Evolutionary conservation across 2,888 invertebrate species (phyloP).

Genomic region (Pelosia muscerda): DNA sequence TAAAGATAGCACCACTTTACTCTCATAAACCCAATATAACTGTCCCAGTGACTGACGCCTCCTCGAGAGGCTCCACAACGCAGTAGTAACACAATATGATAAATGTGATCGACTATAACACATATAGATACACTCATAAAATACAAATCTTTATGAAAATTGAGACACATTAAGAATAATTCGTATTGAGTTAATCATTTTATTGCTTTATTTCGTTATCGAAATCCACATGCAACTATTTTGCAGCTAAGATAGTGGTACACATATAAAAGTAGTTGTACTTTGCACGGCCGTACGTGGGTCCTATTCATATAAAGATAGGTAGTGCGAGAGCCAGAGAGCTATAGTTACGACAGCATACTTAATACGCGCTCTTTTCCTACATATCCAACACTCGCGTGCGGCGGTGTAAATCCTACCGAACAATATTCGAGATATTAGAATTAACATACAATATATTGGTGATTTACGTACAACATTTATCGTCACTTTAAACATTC

Average conservation of each 20-base stretch:
- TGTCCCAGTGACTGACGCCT: constrained; percentile 69
- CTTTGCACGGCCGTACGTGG: constrained; percentile 9
- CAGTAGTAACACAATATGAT: constrained; percentile 42
- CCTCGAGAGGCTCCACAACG: constrained; percentile 33
- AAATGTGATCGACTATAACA: constrained; percentile 43
- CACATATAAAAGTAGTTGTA: constrained; percentile 24
- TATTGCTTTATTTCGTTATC: constrained; percentile 64
- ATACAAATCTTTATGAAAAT: constrained; percentile 39
- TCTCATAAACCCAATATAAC: constrained; percentile 64
- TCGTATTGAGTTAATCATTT: constrained; percentile 55
- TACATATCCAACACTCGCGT: background rate
- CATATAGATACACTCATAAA: constrained; percentile 43
- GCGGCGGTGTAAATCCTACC: background rate
- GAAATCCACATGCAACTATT: constrained; percentile 47
- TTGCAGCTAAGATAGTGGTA: constrained; percentile 39
- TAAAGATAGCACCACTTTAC: constrained; percentile 82
- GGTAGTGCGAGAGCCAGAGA: background rate
- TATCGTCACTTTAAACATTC: constrained; percentile 41
- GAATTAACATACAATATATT: constrained; percentile 37
- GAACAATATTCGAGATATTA: constrained; percentile 45
- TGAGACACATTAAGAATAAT: constrained; percentile 48
- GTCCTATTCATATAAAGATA: background rate
- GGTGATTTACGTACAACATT: constrained; percentile 52
- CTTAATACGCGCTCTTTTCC: background rate
- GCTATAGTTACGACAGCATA: background rate